phyloP scores from a whole-genome alignment of 2,113 vertebrate species.

The western clawed frog (Xenopus tropicalis) region DNA sequence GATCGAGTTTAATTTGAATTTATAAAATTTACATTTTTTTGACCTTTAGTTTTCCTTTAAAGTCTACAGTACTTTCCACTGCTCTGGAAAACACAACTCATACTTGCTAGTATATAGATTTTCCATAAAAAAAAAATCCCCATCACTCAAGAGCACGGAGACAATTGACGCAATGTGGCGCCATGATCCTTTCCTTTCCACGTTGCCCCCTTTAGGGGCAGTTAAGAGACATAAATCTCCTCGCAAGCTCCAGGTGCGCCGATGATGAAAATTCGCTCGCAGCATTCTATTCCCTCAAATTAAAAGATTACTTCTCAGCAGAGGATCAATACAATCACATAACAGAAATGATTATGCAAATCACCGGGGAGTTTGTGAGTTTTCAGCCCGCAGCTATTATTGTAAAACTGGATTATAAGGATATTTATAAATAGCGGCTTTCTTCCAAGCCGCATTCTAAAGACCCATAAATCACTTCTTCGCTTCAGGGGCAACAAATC shows the following conservation, averaged over 20 bases:
- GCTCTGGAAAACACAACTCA: too few relatives aligned
- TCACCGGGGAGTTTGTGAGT: constrained; percentile 31
- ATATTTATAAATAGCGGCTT: constrained; percentile 43
- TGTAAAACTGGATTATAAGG: constrained; percentile 42
- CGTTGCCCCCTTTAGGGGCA: constrained; percentile 3
- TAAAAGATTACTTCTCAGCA: constrained; percentile 42
- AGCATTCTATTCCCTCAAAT: constrained; percentile 31
- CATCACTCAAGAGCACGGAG: too few relatives aligned
- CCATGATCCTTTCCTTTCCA: neutral
- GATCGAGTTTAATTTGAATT: too few relatives aligned
- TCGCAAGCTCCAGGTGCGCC: constrained; percentile 9
- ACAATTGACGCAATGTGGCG: too few relatives aligned
- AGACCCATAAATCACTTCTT: constrained; percentile 41
- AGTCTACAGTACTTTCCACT: too few relatives aligned
- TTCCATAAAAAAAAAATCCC: too few relatives aligned
- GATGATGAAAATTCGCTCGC: constrained; percentile 16
- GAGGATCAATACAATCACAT: constrained; percentile 43
- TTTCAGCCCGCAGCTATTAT: constrained; percentile 40
- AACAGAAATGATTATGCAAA: constrained; percentile 40
- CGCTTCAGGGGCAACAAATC: constrained; percentile 38
- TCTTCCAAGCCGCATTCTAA: constrained; percentile 30
- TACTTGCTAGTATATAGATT: too few relatives aligned
- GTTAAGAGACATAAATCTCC: neutral
- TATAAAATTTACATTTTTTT: too few relatives aligned
- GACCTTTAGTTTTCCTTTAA: too few relatives aligned